Conservation (phyloP, 2,797 vertebrate genomes). For the Silurus aristotelis region DNA sequence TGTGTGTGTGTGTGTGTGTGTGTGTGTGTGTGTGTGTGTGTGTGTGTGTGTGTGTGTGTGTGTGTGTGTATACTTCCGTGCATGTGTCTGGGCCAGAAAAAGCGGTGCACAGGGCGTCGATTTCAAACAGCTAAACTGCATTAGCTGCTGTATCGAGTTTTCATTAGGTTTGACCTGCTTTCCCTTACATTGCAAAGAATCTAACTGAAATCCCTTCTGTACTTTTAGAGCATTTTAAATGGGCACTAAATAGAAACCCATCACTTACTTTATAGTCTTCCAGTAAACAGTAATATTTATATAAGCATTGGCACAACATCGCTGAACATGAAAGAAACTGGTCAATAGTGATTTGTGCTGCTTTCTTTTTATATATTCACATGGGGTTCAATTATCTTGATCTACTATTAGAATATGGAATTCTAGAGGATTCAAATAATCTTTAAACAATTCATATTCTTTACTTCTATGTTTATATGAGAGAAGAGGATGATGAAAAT, state of each 20-base stretch:
- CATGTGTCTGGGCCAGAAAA: neutral
- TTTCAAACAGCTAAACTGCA: constrained; percentile 40
- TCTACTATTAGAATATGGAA: constrained; percentile 27
- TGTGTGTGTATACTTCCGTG: neutral
- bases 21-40: constrained; percentile 26
- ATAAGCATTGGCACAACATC: neutral
- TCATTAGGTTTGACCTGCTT: constrained; percentile 48
- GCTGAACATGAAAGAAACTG: neutral
- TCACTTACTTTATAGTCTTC: neutral
- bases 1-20: constrained; percentile 4
- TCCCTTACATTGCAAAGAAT: constrained; percentile 28
- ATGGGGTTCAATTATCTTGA: constrained; percentile 23
- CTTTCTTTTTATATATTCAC: constrained; percentile 25
- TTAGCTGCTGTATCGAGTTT: constrained; percentile 43
- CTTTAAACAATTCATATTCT: constrained; percentile 5
- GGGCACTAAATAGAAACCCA: neutral
- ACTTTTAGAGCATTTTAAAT: neutral
- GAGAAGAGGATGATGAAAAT: neutral
- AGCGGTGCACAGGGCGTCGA: neutral
- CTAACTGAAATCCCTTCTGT: constrained; percentile 15
- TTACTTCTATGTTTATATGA: constrained; percentile 9
- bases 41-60: constrained; percentile 26
- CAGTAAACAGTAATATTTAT: neutral
- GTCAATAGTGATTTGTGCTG: constrained; percentile 23
- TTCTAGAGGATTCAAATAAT: constrained; percentile 18